These are phyloP conservation scores for Microchrysa polita DNA, from an alignment of 2,888 invertebrate genomes.

Conservation along the genomic window DNA sequence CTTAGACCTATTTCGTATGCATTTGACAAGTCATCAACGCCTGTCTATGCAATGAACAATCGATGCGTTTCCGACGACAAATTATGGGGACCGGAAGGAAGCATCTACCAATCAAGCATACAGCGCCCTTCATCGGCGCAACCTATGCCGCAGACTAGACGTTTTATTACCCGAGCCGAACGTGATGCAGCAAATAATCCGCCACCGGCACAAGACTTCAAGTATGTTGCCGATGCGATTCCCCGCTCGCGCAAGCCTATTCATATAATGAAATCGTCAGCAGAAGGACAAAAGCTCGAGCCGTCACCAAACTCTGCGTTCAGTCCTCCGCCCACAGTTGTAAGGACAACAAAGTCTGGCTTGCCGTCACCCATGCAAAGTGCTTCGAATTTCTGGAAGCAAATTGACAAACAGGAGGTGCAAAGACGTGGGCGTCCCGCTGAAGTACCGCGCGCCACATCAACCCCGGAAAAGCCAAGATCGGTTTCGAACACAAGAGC, in stretches of 20 bases:
- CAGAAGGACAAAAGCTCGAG: conserved; percentile 61
- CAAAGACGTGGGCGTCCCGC: conserved; percentile 58
- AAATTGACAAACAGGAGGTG: conserved; percentile 68
- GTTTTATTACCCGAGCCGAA: conserved; percentile 41
- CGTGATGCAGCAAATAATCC: neutral
- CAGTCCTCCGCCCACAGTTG: conserved; percentile 54
- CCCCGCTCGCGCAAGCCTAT: conserved; percentile 79
- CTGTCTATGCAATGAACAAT: conserved; percentile 53
- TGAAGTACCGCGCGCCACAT: conserved; percentile 48
- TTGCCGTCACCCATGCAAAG: conserved; percentile 62
- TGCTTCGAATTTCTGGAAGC: conserved; percentile 73
- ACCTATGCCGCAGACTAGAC: conserved; percentile 35
- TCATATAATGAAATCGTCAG: conserved; percentile 69
- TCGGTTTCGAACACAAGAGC: conserved; percentile 60
- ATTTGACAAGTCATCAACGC: conserved; percentile 62
- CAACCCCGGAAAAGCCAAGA: conserved; percentile 56
- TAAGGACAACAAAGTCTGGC: conserved; percentile 61
- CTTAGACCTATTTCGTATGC: conserved; percentile 68
- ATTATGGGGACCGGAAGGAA: conserved; percentile 60
- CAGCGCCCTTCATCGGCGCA: conserved; percentile 57
- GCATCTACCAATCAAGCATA: conserved; percentile 56
- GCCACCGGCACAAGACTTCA: conserved; percentile 65
- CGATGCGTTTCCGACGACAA: conserved; percentile 64
- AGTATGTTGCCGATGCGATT: conserved; percentile 77
- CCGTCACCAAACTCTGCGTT: conserved; percentile 58